Conservation (phyloP, 2,888 invertebrate species). For the Anodontia alba region DNA sequence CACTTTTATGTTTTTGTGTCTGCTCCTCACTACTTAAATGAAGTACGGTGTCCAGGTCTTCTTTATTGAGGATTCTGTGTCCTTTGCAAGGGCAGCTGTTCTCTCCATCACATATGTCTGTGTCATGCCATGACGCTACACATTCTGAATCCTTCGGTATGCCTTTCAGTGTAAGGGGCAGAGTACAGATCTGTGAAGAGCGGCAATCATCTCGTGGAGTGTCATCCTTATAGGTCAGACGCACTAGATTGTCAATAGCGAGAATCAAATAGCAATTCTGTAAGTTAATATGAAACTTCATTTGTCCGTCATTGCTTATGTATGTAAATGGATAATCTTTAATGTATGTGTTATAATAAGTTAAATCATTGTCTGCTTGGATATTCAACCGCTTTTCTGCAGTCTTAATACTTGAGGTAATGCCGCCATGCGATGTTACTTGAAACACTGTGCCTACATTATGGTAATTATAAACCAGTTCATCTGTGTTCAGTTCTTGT, state of each 20-base stretch:
- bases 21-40: too few relatives aligned
- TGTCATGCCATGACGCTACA: too few relatives aligned
- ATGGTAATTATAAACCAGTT: not conserved
- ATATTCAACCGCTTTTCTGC: not conserved
- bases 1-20: constrained; percentile 1
- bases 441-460: not conserved
- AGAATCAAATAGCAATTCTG: not conserved
- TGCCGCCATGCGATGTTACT: not conserved
- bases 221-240: too few relatives aligned
- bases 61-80: too few relatives aligned
- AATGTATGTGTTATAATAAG: not conserved
- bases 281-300: not conserved
- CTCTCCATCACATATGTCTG: too few relatives aligned
- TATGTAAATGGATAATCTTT: not conserved
- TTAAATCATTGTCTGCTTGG: not conserved
- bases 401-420: not conserved
- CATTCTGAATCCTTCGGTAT: too few relatives aligned
- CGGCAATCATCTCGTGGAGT: too few relatives aligned
- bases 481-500: not conserved
- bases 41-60: too few relatives aligned
- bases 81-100: too few relatives aligned
- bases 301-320: not conserved
- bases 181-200: too few relatives aligned
- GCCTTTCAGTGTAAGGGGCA: too few relatives aligned
- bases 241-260: not conserved